Evolutionary conservation across 2,797 vertebrate genomes (phyloP).

Genomic region (Amblyopsis hoosieri): DNA sequence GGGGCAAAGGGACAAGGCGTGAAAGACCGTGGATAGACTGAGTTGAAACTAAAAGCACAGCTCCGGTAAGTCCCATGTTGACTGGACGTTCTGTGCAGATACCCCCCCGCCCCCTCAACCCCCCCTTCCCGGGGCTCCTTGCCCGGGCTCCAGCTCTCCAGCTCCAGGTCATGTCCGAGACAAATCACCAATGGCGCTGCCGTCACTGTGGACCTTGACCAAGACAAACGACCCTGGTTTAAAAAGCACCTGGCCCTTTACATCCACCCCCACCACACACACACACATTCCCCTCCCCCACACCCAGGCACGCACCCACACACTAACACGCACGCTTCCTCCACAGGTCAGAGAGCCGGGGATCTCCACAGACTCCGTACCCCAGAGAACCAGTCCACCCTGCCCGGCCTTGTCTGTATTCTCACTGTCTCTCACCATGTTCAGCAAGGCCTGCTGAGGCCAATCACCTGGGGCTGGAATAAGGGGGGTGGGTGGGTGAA

Average conservation of each 20-base stretch:
- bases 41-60: constrained; percentile 43
- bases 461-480: constrained; percentile 50
- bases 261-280: constrained; percentile 47
- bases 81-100: constrained; percentile 65
- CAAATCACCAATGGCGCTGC: constrained; percentile 77
- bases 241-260: constrained; percentile 69
- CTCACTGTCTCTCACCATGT: constrained; percentile 67
- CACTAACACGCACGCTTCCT: constrained; percentile 56
- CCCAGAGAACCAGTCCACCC: constrained; percentile 63
- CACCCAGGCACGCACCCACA: constrained; percentile 18
- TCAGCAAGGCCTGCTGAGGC: constrained; percentile 45
- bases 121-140: constrained; percentile 48
- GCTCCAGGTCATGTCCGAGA: constrained; percentile 69
- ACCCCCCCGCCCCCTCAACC: constrained; percentile 5
- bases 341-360: constrained; percentile 69
- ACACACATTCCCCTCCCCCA: constrained; percentile 37
- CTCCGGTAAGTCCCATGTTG: constrained; percentile 54
- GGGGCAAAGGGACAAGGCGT: constrained; percentile 68
- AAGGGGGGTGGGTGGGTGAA: constrained; percentile 39
- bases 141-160: constrained; percentile 52
- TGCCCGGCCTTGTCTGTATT: constrained; percentile 34
- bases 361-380: constrained; percentile 45
- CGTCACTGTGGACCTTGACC: constrained; percentile 74
- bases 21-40: constrained; percentile 53
- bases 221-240: constrained; percentile 78